Percentiles rank a stretch among this genome's conserved stretches.
Evolutionary conservation across 2,113 vertebrate genomes (phyloP).

Genomic region (Albula glossodonta): DNA sequence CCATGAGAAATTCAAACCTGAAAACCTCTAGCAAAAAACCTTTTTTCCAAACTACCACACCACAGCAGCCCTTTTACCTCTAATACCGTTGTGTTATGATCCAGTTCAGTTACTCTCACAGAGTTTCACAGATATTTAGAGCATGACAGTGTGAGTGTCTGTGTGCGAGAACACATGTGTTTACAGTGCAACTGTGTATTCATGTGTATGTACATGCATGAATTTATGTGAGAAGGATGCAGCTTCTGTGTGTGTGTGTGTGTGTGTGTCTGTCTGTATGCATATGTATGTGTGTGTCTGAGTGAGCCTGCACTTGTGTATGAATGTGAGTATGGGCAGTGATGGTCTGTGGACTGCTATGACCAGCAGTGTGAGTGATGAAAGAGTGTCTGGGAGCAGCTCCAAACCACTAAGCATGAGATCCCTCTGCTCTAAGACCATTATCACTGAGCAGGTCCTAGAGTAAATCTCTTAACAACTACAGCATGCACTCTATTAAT

Average conservation of each 20-base stretch:
- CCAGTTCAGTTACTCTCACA: not conserved
- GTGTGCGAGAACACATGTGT: not conserved
- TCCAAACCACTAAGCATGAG: slow-evolving; percentile 22
- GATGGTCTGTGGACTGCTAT: not conserved
- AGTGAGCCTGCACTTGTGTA: not conserved
- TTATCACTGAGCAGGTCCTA: slow-evolving; percentile 23
- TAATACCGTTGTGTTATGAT: not conserved
- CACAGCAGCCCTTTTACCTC: not conserved
- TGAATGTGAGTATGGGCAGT: not conserved
- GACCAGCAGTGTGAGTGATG: not conserved
- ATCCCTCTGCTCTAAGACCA: slow-evolving; percentile 13
- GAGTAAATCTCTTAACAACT: slow-evolving; percentile 25
- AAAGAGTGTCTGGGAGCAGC: not conserved
- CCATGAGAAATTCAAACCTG: not conserved
- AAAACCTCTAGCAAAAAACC: not conserved
- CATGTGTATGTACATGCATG: too few relatives aligned
- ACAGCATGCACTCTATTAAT: slow-evolving; percentile 19
- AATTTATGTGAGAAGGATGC: not conserved
- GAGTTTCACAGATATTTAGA: not conserved
- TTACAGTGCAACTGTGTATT: too few relatives aligned
- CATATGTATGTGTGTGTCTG: not conserved
- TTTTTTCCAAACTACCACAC: not conserved
- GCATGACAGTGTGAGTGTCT: not conserved
- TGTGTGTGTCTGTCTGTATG: not conserved
- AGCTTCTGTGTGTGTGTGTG: not conserved